These are phyloP conservation scores for Diabrotica undecimpunctata DNA, from an alignment of 1,140 invertebrate species.

Conservation along the genomic window DNA sequence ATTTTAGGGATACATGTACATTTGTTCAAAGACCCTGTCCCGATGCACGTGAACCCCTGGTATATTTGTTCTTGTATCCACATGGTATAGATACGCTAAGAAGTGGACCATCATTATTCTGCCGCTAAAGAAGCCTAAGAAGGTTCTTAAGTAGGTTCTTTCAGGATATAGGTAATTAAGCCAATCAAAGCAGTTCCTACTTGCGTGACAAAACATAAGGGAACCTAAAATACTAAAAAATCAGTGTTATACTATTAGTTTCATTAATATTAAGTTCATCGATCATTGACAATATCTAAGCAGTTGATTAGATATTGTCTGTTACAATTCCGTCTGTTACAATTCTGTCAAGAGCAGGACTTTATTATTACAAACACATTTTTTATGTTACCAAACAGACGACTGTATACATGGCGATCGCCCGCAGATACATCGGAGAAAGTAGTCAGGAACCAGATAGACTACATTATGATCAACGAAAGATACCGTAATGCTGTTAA, in stretches of 20 bases:
- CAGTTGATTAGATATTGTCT: no score
- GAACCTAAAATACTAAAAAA: conserved; percentile 38
- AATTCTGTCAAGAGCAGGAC: no score
- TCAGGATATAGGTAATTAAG: conserved; percentile 24
- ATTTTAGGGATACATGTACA: conserved; percentile 23
- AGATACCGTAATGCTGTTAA: no score
- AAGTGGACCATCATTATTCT: conserved; percentile 41
- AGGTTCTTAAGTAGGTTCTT: conserved; percentile 26
- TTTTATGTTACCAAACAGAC: no score
- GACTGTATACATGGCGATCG: no score
- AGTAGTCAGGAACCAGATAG: no score
- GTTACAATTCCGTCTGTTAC: no score
- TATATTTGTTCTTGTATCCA: conserved; percentile 33
- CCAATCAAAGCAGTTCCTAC: conserved; percentile 35
- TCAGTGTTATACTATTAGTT: conserved; percentile 8
- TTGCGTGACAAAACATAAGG: conserved; percentile 39
- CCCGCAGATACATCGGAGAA: no score
- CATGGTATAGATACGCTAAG: conserved; percentile 40
- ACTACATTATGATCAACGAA: no score
- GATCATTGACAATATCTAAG: no score
- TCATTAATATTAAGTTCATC: no score
- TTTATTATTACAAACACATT: no score
- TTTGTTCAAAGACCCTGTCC: conserved; percentile 29
- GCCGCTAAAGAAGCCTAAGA: conserved; percentile 37
- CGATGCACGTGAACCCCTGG: conserved; percentile 14